These are phyloP conservation scores for Bibio marci DNA, from an alignment of 2,888 invertebrate species.

Conservation along the genomic window DNA sequence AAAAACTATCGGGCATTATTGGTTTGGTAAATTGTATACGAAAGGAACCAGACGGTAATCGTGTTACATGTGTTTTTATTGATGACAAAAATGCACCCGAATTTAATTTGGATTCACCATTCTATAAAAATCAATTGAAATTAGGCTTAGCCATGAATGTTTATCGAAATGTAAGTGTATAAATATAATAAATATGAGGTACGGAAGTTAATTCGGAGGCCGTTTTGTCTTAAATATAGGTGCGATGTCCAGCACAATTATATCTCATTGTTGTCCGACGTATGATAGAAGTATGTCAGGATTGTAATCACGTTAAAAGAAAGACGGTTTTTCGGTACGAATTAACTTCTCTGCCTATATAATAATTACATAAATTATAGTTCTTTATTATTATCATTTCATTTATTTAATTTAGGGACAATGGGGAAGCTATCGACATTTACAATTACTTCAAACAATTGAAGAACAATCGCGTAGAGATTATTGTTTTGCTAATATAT, in stretches of 20 bases:
- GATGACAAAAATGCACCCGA: conserved; percentile 1
- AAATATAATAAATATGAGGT: background rate
- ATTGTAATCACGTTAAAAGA: no score
- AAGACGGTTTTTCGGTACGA: no score
- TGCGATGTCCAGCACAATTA: no score
- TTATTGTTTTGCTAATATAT: conserved; percentile 62
- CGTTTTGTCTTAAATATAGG: no score
- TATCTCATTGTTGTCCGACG: no score
- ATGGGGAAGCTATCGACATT: conserved; percentile 74
- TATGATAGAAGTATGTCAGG: no score
- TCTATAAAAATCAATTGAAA: conserved; percentile 46
- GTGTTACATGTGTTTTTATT: conserved; percentile 31
- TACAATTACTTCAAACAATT: conserved; percentile 38
- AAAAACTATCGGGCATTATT: conserved; percentile 50
- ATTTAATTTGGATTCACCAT: conserved; percentile 25
- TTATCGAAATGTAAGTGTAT: conserved; percentile 35
- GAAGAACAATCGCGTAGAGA: conserved; percentile 29
- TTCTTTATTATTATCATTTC: no score
- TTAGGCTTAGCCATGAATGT: conserved; percentile 71
- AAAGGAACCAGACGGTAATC: conserved; percentile 46
- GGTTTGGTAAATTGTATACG: conserved; percentile 68
- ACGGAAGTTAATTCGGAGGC: no score
- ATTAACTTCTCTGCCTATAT: no score
- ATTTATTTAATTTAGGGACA: no score
- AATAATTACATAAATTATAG: no score